Percentiles rank a stretch among this genome's conserved stretches.
These are phyloP conservation scores for Pseudoips prasinana DNA, from an alignment of 2,888 invertebrate species.

Conservation along the genomic window DNA sequence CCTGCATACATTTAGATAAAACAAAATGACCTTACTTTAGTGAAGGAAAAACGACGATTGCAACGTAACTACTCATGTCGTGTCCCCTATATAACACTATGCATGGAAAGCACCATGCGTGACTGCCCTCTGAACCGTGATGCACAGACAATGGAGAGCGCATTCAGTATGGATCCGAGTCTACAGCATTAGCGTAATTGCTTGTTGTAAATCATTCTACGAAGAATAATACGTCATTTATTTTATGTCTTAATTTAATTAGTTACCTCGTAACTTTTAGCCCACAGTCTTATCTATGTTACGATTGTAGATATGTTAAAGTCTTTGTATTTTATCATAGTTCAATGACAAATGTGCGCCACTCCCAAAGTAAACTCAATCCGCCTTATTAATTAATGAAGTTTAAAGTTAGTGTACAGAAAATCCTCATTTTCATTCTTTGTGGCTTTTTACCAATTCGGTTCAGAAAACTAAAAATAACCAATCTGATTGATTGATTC, in stretches of 20 bases:
- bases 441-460: too few relatives aligned
- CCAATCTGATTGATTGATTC: too few relatives aligned
- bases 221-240: conserved; percentile 10
- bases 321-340: too few relatives aligned
- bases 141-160: conserved; percentile 42
- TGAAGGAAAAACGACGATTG: conserved; percentile 19
- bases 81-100: conserved; percentile 29
- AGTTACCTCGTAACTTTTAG: conserved; percentile 8
- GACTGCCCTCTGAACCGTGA: conserved; percentile 71
- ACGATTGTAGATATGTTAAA: too few relatives aligned
- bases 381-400: too few relatives aligned
- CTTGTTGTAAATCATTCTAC: conserved; percentile 14
- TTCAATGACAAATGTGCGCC: too few relatives aligned
- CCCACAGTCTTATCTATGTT: not conserved
- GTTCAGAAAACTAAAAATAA: too few relatives aligned
- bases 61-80: conserved; percentile 11
- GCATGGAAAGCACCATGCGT: conserved; percentile 61
- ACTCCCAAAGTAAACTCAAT: too few relatives aligned
- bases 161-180: conserved; percentile 25
- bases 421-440: too few relatives aligned
- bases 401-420: too few relatives aligned
- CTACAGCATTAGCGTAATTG: conserved; percentile 20
- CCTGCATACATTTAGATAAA: conserved; percentile 3
- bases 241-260: conserved; percentile 17
- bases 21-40: conserved; percentile 20